Conservation (phyloP, 2,797 vertebrate genomes). For the Arnoldichthys spilopterus region DNA sequence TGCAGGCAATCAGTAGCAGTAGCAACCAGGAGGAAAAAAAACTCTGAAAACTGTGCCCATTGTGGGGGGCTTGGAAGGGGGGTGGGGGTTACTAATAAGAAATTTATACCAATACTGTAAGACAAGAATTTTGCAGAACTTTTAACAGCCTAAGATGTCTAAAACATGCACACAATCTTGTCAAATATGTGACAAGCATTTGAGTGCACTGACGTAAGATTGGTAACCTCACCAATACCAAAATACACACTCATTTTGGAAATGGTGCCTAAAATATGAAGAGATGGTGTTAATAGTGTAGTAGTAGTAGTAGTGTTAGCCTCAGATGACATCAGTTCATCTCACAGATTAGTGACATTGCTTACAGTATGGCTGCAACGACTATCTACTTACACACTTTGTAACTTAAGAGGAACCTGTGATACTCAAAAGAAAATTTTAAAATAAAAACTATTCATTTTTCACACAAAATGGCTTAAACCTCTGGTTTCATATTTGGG, state of each 20-base stretch:
- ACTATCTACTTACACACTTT: too few relatives aligned
- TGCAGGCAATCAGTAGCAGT: slow-evolving; percentile 75
- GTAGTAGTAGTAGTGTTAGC: background rate
- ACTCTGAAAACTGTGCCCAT: slow-evolving; percentile 70
- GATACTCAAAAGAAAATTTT: too few relatives aligned
- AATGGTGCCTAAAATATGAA: background rate
- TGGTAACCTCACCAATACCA: background rate
- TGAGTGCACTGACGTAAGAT: background rate
- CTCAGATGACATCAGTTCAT: too few relatives aligned
- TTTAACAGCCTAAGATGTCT: too few relatives aligned
- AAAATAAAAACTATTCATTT: too few relatives aligned
- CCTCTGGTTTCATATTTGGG: background rate
- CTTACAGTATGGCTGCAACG: background rate
- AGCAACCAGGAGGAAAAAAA: slow-evolving; percentile 58
- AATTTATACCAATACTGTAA: background rate
- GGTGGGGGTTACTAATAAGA: background rate
- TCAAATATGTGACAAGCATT: too few relatives aligned
- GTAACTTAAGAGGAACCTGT: too few relatives aligned
- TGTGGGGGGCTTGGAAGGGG: background rate
- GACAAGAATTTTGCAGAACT: background rate
- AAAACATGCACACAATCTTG: too few relatives aligned
- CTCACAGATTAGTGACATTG: background rate
- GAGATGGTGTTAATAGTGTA: background rate
- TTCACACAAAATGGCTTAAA: background rate
- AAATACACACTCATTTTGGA: background rate